Evolutionary conservation across 2,797 vertebrate genomes (phyloP).

Genomic region (Lepidocolaptes lacrymiger): DNA sequence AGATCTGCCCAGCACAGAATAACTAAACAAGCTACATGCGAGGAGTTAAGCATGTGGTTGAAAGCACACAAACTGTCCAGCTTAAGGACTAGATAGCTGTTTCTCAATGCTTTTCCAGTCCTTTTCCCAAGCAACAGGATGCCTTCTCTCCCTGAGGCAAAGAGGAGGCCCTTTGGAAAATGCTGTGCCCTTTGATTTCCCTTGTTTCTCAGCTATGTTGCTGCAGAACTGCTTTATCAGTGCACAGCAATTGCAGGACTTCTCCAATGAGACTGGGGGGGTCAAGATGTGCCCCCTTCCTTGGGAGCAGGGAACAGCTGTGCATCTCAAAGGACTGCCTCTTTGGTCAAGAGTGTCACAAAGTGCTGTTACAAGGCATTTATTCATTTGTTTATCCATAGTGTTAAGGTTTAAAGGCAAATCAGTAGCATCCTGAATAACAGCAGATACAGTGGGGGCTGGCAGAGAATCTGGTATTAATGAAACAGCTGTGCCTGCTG

Average conservation of each 20-base stretch:
- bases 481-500: neutral
- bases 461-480: neutral
- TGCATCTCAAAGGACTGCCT: neutral
- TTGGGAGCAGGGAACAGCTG: neutral
- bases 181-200: neutral
- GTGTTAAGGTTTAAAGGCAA: neutral
- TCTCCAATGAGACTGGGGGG: neutral
- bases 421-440: neutral
- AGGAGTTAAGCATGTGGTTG: neutral
- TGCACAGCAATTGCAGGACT: neutral
- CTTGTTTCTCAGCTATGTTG: neutral
- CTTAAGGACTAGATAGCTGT: neutral
- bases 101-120: neutral
- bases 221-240: neutral
- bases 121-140: neutral
- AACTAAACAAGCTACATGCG: neutral
- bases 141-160: neutral
- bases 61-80: neutral
- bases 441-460: neutral
- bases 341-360: neutral
- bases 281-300: neutral
- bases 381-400: neutral
- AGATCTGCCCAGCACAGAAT: neutral
- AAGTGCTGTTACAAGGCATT: neutral
- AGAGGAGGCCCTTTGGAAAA: neutral